A percentile compares a stretch with the other conserved stretches of the same genome.
Conservation (phyloP, 92 coral and sea anemone genomes). For the Meandrina meandrites region DNA sequence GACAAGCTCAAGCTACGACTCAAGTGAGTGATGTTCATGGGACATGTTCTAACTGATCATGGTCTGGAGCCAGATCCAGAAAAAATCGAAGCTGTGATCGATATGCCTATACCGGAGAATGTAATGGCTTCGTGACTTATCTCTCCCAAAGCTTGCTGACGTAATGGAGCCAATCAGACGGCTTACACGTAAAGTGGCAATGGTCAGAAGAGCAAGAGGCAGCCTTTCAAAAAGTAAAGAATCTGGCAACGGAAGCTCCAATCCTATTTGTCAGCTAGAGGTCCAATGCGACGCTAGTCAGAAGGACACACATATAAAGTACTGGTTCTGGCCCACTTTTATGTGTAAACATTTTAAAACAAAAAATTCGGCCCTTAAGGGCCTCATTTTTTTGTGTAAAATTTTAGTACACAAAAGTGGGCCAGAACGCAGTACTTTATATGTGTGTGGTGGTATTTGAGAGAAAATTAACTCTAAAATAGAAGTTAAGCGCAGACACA, state of each 20-base stretch:
- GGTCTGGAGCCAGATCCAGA: conserved; percentile 19
- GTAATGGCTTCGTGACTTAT: conserved; percentile 17
- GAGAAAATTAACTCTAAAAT: too few relatives aligned
- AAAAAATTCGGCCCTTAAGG: too few relatives aligned
- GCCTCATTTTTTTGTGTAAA: too few relatives aligned
- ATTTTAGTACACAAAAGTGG: too few relatives aligned
- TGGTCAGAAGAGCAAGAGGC: conserved; percentile 8
- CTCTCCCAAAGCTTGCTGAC: conserved; percentile 7
- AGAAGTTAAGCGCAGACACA: too few relatives aligned
- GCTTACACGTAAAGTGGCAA: not conserved
- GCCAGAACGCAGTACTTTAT: too few relatives aligned
- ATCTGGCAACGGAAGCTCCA: conserved; percentile 6
- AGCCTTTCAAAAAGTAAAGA: not conserved
- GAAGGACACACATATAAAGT: too few relatives aligned
- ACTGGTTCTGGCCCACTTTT: too few relatives aligned
- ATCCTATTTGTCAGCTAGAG: conserved; percentile 6
- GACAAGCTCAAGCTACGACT: not conserved
- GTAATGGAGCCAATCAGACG: not conserved
- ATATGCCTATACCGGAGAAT: not conserved
- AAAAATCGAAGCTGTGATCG: not conserved
- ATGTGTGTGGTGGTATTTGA: too few relatives aligned
- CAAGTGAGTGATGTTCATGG: not conserved
- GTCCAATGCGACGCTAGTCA: not conserved
- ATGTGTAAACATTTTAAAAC: too few relatives aligned
- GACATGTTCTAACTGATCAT: not conserved